Base-by-base conservation (phyloP, 2,113 vertebrate genomes). In the Coptodon rendalli region DNA sequence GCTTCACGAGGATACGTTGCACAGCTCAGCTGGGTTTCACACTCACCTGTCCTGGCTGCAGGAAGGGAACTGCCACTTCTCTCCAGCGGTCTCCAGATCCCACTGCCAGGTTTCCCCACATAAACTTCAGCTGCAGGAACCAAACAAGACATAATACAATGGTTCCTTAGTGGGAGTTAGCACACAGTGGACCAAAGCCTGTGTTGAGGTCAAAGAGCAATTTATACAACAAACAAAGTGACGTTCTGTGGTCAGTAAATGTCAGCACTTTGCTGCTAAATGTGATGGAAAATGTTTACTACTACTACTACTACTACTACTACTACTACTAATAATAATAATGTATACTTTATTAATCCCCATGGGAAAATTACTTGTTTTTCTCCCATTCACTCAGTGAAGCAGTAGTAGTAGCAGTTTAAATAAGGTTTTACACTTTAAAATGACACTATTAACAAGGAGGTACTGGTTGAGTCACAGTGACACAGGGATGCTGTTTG, bases 41-140 rank as follows among this genome's bases (percentile, higher is more conserved):
- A 29, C 85, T 92, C 22, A 95, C 95, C 89, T 99, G 97, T 82
- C 98, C 98, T 0, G 98, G 97, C 66, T 97, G 97, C 48, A 99
- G 96, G 59, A 96, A 97, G 66, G 99, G 99, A 82, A 99, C 98
- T 1, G 97, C 92, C 81, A 98, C 97, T 89, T 98, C 98, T 81
- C 97, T 98, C 90, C 97, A 98, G 40, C 95, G 93, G 79, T 97
- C 98, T 13, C 97, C 92, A 36, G 97, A 98, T 14, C 97, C 97
- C 94, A 98, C 96, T 0, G 97, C 98, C 90, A 99, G 94, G 89
- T 99, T 99, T 61, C 99, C 98, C 99, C 99, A 99, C 98, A 99
- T 99, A 83, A 99, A 98, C 89, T 98, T 99, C 86, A 99, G 95
- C 99, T 99, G 87, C 29, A 82, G 36, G 78, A 24, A 56, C 73